Evolutionary conservation across 2,797 vertebrate species (phyloP).

Genomic region (Arctocebus calabarensis): DNA sequence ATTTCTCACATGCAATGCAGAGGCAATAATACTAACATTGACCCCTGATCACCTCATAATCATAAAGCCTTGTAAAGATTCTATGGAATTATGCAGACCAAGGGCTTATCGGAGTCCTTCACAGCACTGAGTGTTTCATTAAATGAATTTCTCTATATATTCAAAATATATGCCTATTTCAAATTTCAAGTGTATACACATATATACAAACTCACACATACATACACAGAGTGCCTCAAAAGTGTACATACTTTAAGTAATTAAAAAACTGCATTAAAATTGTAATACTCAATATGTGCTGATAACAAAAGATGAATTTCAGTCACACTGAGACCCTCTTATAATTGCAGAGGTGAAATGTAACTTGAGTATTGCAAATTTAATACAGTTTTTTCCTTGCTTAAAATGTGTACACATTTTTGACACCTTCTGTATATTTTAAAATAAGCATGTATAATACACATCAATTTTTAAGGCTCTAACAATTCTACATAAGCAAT

Average conservation of each 20-base stretch:
- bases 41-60: not conserved
- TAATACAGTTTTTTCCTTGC: too few species aligned
- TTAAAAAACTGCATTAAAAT: too few species aligned
- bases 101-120: not conserved
- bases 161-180: not conserved
- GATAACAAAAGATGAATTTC: too few species aligned
- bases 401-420: too few species aligned
- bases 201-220: not conserved
- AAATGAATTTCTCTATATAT: not conserved
- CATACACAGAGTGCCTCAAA: too few species aligned
- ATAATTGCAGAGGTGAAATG: too few species aligned
- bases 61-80: not conserved
- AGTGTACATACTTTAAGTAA: too few species aligned
- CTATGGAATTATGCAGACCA: not conserved
- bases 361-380: too few species aligned
- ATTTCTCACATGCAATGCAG: not conserved
- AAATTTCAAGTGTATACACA: constrained; percentile 29
- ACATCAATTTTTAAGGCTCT: not conserved
- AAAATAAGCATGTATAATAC: not conserved
- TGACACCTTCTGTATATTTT: not conserved
- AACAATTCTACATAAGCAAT: constrained; percentile 26
- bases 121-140: not conserved
- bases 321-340: too few species aligned
- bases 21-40: not conserved
- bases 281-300: too few species aligned